phyloP scores from a whole-genome alignment of 2,888 invertebrate species.

The Gymnocheta viridis region DNA sequence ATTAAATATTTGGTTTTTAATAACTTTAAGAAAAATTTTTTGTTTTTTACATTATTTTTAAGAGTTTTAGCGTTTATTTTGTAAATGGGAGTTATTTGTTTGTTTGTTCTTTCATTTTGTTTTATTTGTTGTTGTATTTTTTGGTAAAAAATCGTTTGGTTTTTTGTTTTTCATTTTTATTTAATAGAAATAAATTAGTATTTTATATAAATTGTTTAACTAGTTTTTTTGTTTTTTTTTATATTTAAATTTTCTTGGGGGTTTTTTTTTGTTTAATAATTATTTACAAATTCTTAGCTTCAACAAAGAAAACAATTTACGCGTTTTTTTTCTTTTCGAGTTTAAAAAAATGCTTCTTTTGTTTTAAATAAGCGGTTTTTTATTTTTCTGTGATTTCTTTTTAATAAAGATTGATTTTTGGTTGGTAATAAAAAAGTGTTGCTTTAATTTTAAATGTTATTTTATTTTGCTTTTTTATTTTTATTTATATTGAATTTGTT shows the following conservation, averaged over 20 bases:
- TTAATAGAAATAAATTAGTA: constrained; percentile 68
- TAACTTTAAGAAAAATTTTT: constrained; percentile 57
- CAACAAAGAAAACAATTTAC: constrained; percentile 66
- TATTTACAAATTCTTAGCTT: constrained; percentile 68
- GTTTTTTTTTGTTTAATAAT: constrained; percentile 42
- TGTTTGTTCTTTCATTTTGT: constrained; percentile 22
- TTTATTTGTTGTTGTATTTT: constrained; percentile 59
- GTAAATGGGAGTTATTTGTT: constrained; percentile 61
- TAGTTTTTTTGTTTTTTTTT: constrained; percentile 49
- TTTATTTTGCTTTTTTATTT: constrained; percentile 41
- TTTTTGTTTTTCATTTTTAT: constrained; percentile 57
- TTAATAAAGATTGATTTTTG: constrained; percentile 59
- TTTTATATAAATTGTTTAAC: constrained; percentile 68
- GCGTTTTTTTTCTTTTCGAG: constrained; percentile 59
- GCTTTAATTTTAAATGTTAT: constrained; percentile 68
- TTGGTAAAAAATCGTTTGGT: constrained; percentile 68
- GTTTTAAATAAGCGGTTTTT: constrained; percentile 64
- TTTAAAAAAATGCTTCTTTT: constrained; percentile 50
- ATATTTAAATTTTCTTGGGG: constrained; percentile 35
- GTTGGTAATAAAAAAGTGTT: constrained; percentile 65
- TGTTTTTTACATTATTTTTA: constrained; percentile 23
- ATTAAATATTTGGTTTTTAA: constrained; percentile 57
- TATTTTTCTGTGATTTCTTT: no score
- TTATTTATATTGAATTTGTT: constrained; percentile 48
- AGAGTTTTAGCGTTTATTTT: constrained; percentile 63